These are phyloP conservation scores for human DNA, from an alignment of 2,113 vertebrate species.

Conservation along the genomic window DNA sequence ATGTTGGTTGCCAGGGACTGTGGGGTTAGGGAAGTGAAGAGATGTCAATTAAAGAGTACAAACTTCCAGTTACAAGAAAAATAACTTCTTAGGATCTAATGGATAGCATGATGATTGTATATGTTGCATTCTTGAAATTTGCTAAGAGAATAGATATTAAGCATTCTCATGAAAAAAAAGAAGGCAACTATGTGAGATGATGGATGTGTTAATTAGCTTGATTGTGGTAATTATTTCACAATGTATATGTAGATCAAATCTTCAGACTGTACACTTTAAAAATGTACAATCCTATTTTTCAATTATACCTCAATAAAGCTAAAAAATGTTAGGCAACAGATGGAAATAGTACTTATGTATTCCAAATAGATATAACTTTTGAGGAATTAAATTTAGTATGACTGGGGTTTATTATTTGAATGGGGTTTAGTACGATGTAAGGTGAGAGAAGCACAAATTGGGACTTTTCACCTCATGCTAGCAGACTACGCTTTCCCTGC, in stretches of 20 bases:
- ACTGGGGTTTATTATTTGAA: background rate
- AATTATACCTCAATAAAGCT: background rate
- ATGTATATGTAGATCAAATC: background rate
- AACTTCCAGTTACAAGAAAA: background rate
- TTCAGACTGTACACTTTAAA: background rate
- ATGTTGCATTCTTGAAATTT: background rate
- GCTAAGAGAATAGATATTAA: background rate
- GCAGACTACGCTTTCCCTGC: background rate
- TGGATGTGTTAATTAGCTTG: background rate
- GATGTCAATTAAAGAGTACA: background rate
- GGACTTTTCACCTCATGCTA: background rate
- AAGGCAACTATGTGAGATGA: background rate
- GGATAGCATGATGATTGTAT: background rate
- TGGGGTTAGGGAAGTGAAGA: background rate
- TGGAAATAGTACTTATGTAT: background rate
- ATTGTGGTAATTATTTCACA: background rate
- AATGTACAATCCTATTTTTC: background rate
- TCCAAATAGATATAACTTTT: background rate
- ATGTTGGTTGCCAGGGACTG: background rate
- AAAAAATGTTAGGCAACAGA: background rate
- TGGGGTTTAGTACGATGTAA: background rate
- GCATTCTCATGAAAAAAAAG: background rate
- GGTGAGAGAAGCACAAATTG: background rate
- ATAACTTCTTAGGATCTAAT: background rate
- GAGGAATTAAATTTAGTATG: background rate